Evolutionary conservation across 2,797 vertebrate species (phyloP).

Genomic region (Streptopelia turtur): DNA sequence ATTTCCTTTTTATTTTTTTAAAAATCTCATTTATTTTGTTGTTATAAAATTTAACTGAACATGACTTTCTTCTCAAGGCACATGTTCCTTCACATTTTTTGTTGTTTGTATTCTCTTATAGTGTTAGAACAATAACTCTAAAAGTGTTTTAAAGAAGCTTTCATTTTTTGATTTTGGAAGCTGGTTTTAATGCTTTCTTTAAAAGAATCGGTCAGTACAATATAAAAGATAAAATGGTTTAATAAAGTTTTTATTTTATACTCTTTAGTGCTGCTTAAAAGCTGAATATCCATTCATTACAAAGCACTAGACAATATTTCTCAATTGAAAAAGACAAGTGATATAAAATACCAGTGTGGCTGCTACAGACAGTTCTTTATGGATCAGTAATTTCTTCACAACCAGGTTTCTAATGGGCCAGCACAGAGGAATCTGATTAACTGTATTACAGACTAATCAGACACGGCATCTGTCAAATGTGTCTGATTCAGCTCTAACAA

Average conservation of each 20-base stretch:
- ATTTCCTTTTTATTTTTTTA: neutral
- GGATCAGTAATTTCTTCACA: slow-evolving; percentile 48
- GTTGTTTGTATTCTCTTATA: neutral
- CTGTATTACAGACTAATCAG: slow-evolving; percentile 53
- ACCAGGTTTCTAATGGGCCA: slow-evolving; percentile 3
- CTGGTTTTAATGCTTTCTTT: neutral
- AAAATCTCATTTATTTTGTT: neutral
- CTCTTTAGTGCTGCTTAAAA: neutral
- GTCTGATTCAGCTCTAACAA: slow-evolving; percentile 19
- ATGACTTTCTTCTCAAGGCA: neutral
- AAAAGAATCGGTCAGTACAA: neutral
- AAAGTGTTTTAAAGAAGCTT: neutral
- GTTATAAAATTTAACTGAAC: neutral
- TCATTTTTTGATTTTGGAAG: neutral
- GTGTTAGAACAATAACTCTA: neutral
- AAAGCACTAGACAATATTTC: neutral
- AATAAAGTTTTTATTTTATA: neutral
- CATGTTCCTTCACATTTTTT: neutral
- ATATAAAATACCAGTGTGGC: neutral
- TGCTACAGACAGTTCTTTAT: slow-evolving; percentile 34
- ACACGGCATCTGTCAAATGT: slow-evolving; percentile 47
- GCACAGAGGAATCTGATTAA: slow-evolving; percentile 30
- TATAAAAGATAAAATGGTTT: neutral
- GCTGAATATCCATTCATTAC: neutral
- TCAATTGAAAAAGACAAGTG: neutral